Base-by-base conservation (phyloP, 2,113 vertebrate species). In the Gracilinanus agilis region DNA sequence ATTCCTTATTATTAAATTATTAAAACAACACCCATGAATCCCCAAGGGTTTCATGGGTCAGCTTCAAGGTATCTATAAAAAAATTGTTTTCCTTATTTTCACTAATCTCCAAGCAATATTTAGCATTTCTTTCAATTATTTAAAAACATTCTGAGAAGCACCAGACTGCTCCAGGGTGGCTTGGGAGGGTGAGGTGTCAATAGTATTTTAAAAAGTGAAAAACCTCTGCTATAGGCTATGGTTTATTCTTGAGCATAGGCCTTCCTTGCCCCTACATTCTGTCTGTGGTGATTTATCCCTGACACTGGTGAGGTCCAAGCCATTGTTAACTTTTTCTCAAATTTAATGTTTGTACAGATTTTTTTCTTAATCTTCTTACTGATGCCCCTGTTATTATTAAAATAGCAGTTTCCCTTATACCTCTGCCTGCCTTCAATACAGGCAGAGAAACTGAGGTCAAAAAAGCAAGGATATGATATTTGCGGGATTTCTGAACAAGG, bases 351-450 rank as follows among this genome's bases (percentile, higher is more conserved):
- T n/a, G 34, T 75, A 7, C 13, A 75, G 67, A 75, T n/a, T 40
- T 75, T n/a, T 55, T 75, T 21, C 67, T 75, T 75, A 75, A 75
- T 75, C 67, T 34, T 75, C 61, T 75, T 75, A 40, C 34, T 75
- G 16, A 75, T 75, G 34, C n/a, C 34, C 27, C 34, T 19, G 67
- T 34, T 75, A 75, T 75, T 75, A 40, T n/a, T 40, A 75, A 34
- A 75, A 75, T 75, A 75, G 13, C 16, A 75, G n/a, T 75, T n/a
- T 40, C 34, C 67, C 16, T 25, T 75, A 19, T 21, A 21, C 34
- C 34, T 40, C 67, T 21, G 16, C 0, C 16, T 88, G 67, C 88
- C 55, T 97, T 40, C 90, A 92, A 89, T 95, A 90, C 61, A 94
- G 90, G 34, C 67, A 75, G 40, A 75, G 67, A 40, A 75, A 75